These are phyloP conservation scores for Venustaconcha ellipsiformis DNA, from an alignment of 1,140 invertebrate genomes.

Conservation along the genomic window DNA sequence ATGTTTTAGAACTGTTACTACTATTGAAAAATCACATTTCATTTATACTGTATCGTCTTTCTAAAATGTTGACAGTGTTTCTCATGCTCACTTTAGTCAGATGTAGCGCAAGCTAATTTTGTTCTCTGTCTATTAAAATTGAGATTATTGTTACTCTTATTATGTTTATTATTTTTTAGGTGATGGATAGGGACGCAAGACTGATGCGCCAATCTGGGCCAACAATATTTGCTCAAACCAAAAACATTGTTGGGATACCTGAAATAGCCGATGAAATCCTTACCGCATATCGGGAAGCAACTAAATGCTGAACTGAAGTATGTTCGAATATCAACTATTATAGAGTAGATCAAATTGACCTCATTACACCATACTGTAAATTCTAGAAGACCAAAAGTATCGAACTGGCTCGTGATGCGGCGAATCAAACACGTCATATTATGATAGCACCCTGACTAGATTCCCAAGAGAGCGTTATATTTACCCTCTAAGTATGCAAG, in stretches of 20 bases:
- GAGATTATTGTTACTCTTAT: neutral
- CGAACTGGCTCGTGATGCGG: too few relatives aligned
- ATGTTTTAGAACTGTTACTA: too few relatives aligned
- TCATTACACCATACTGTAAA: too few relatives aligned
- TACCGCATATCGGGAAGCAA: conserved; percentile 20
- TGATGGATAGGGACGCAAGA: conserved; percentile 64
- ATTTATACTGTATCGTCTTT: neutral
- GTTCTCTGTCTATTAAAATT: neutral
- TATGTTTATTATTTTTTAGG: conserved; percentile 32
- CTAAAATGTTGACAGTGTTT: neutral
- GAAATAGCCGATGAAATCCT: conserved; percentile 53
- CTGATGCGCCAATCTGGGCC: conserved; percentile 65
- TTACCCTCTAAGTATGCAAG: too few relatives aligned
- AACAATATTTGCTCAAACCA: conserved; percentile 66
- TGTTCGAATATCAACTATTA: too few relatives aligned
- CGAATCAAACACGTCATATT: too few relatives aligned
- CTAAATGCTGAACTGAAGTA: neutral
- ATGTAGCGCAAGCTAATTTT: neutral
- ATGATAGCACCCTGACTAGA: too few relatives aligned
- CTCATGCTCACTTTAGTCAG: neutral
- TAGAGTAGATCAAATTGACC: too few relatives aligned
- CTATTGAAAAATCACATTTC: neutral
- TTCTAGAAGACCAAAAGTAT: too few relatives aligned
- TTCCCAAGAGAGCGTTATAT: too few relatives aligned
- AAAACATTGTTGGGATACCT: conserved; percentile 58